Conservation (phyloP, 64 coral and sea anemone species). For the Dendrophyllia cribrosa region DNA sequence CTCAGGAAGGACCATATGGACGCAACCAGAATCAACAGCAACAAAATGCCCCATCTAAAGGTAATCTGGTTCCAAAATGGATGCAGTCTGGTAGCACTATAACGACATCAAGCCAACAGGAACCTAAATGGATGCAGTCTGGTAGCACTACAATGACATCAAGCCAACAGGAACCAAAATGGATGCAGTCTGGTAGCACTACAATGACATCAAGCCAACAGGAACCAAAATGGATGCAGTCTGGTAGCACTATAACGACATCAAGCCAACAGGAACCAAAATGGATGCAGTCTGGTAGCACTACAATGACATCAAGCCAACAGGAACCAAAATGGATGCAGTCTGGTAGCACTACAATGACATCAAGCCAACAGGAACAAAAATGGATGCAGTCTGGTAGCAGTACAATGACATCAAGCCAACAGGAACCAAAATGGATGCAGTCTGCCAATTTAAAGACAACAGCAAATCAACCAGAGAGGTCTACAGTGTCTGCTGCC, state of each 20-base stretch:
- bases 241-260: not conserved
- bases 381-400: constrained; percentile 6
- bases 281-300: constrained; percentile 17
- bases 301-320: not conserved
- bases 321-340: constrained; percentile 20
- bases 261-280: constrained; percentile 9
- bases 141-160: not conserved
- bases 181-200: constrained; percentile 7
- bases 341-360: not conserved
- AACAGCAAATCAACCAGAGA: constrained; percentile 24
- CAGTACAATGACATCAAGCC: not conserved
- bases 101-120: not conserved
- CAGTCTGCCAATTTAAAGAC: constrained; percentile 17
- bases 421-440: constrained; percentile 15
- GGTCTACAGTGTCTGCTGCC: not conserved
- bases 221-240: not conserved
- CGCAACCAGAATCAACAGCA: not conserved
- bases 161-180: constrained; percentile 14
- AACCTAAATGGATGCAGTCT: constrained; percentile 17
- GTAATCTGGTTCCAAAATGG: constrained; percentile 28
- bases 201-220: constrained; percentile 1
- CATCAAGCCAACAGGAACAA: not conserved
- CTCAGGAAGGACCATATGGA: not conserved
- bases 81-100: constrained; percentile 29
- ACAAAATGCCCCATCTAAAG: not conserved